Base-by-base conservation (phyloP, 1,140 invertebrate genomes). In the Ptiloglossa arizonensis region DNA sequence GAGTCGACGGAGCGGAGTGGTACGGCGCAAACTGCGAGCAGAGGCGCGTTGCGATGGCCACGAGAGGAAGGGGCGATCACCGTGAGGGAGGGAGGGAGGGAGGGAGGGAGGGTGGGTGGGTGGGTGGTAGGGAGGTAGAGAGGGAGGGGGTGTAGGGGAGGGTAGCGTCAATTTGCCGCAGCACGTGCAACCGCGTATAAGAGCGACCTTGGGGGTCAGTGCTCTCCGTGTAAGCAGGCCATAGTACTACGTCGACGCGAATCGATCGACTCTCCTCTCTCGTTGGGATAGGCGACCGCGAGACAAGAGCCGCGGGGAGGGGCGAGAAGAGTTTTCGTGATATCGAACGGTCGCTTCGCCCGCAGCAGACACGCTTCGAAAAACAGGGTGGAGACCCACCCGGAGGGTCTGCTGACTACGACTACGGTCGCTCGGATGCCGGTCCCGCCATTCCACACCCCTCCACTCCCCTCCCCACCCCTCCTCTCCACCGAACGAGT, bases 161-260 rank as follows among this genome's bases (percentile, higher is more conserved):
- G 72, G 84, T 77, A 77, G 82, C 86, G 83, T 82, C 82, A 81
- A 87, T 87, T 88, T 87, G 81, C 79, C 86, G 81, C 82, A 87
- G 88, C 90, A 90, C 89, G 89, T 91, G 89, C 83, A 90, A 83
- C 79, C 88, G 87, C 87, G 89, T 90, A n/a, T n/a, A 91, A 91
- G 83, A 88, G 82, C 90, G 90, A 91, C 90, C 90, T 91, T 90
- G 90, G 79, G 59, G 83, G 88, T 86, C 86, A 87, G 80, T 86
- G 85, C 82, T 87, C 84, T 81, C 69, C 54, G 77, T 69, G 78
- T 86, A 86, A 86, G 83, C 83, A 86, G 85, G 85, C 85, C 85
- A 86, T 86, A 86, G 83, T 86, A 85, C 79, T 87, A 86, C 81
- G 81, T 87, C 77, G 83, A 84, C 86, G 84, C 84, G 71, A 78